phyloP scores from a whole-genome alignment of 2,797 vertebrate genomes.

The Alcedo atthis region DNA sequence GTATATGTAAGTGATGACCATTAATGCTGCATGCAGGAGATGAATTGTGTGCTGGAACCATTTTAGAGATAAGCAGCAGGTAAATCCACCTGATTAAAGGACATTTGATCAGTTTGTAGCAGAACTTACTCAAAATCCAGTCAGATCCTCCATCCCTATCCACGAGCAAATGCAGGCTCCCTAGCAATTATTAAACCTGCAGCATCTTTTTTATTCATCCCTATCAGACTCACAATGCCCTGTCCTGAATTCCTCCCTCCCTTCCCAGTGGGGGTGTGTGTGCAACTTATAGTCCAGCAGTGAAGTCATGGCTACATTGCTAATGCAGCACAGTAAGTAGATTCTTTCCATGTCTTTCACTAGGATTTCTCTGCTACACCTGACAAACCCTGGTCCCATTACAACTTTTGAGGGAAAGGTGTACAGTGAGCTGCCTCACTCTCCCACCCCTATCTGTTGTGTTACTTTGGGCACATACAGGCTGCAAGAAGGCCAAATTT shows the following conservation, averaged over 20 bases:
- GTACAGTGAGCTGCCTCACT: not conserved
- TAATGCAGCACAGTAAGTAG: not conserved
- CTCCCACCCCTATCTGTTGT: not conserved
- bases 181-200: slow-evolving; percentile 18
- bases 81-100: slow-evolving; percentile 15
- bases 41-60: slow-evolving; percentile 4
- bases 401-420: not conserved
- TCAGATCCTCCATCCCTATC: slow-evolving; percentile 25
- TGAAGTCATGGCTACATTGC: not conserved
- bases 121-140: slow-evolving; percentile 37
- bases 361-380: not conserved
- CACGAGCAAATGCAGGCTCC: slow-evolving; percentile 4
- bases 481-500: not conserved
- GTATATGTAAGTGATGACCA: not conserved
- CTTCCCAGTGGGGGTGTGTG: not conserved
- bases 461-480: not conserved
- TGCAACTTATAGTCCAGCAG: not conserved
- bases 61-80: not conserved
- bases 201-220: slow-evolving; percentile 13
- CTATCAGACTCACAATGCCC: not conserved
- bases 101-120: not conserved
- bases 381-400: not conserved
- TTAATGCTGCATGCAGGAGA: not conserved
- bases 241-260: not conserved
- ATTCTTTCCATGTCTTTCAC: not conserved